phyloP scores from a whole-genome alignment of 2,113 vertebrate genomes.

The Microtus richardsoni region DNA sequence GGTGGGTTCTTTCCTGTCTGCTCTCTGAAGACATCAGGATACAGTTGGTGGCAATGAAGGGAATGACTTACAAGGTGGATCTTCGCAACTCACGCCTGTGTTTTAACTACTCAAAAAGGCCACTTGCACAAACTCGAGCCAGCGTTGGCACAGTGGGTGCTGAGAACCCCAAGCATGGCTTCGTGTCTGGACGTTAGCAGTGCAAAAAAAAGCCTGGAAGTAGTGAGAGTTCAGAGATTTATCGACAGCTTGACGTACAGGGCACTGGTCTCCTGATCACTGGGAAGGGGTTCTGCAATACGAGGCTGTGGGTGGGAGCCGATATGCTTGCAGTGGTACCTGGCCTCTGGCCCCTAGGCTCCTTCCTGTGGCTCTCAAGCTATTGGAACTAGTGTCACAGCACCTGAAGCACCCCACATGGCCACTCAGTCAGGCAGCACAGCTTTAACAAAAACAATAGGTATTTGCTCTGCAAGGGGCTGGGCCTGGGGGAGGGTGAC shows the following conservation, averaged over 20 bases:
- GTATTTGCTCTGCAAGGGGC: neutral
- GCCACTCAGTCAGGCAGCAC: accelerated
- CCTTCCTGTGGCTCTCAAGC: accelerated
- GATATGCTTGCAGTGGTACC: neutral
- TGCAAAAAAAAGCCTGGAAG: conserved; percentile 39
- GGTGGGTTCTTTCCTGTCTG: neutral
- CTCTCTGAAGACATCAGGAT: neutral
- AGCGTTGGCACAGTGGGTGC: too few species aligned
- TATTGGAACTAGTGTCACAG: accelerated
- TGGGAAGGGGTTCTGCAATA: accelerated
- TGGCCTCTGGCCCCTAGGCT: neutral
- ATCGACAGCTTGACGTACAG: neutral
- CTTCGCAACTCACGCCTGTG: neutral
- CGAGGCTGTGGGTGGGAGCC: neutral
- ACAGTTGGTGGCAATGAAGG: neutral
- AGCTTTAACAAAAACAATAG: neutral
- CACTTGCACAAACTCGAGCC: neutral
- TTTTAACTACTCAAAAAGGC: neutral
- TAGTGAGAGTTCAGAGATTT: neutral
- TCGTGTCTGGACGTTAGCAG: conserved; percentile 61
- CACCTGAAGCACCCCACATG: accelerated
- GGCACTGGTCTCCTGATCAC: neutral
- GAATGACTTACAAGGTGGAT: neutral
- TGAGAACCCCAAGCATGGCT: conserved; percentile 22
- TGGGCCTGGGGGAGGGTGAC: too few species aligned